These are phyloP conservation scores for Glyphotaelius pellucidus DNA, from an alignment of 2,888 invertebrate species.

Conservation along the genomic window DNA sequence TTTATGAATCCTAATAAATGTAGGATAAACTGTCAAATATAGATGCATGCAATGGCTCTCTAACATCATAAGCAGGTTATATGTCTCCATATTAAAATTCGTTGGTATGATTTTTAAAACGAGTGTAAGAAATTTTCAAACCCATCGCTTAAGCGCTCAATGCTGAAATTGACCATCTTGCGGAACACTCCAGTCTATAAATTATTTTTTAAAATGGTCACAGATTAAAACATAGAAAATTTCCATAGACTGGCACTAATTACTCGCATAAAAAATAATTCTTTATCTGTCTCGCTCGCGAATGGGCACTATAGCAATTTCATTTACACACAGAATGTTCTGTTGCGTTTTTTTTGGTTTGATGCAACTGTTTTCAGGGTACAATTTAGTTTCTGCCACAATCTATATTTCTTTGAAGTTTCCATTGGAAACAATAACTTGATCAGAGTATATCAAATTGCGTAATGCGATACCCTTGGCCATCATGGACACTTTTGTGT, in stretches of 20 bases:
- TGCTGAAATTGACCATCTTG: too few species aligned
- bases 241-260: background rate
- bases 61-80: too few species aligned
- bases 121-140: too few species aligned
- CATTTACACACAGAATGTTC: background rate
- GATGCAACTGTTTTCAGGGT: background rate
- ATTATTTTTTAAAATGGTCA: background rate
- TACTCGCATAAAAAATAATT: background rate
- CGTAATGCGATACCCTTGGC: background rate
- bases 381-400: background rate
- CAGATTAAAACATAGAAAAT: background rate
- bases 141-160: too few species aligned
- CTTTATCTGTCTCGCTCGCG: background rate
- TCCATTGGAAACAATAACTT: background rate
- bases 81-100: too few species aligned
- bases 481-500: background rate
- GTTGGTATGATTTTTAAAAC: too few species aligned
- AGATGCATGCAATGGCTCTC: too few species aligned
- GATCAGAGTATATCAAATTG: background rate
- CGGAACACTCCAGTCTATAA: too few species aligned
- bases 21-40: too few species aligned
- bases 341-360: background rate
- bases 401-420: background rate
- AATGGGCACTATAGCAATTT: background rate
- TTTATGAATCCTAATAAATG: too few species aligned